phyloP scores from a whole-genome alignment of 2,888 invertebrate species.

The Caradrina clavipalpis region DNA sequence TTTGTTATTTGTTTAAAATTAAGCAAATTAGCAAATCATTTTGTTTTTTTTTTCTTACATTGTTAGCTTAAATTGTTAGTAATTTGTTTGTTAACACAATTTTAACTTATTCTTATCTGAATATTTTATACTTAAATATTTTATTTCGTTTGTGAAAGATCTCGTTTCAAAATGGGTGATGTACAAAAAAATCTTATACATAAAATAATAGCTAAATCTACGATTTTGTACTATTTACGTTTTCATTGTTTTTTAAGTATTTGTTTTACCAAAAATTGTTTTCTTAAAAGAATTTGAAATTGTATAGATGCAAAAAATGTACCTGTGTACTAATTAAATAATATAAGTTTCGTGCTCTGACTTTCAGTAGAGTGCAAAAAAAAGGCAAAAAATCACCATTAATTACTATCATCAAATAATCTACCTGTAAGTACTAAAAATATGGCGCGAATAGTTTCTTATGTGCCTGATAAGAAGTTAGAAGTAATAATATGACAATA shows the following conservation, averaged over 20 bases:
- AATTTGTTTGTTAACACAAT: background rate
- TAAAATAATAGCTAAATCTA: background rate
- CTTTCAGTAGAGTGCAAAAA: background rate
- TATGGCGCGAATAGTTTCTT: background rate
- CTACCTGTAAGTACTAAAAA: background rate
- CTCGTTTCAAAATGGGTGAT: slow-evolving; percentile 2
- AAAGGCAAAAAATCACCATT: background rate
- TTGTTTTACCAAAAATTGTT: background rate
- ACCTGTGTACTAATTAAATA: too few relatives aligned
- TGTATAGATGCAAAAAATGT: background rate
- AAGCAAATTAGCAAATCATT: slow-evolving; percentile 29
- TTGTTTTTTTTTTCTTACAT: background rate
- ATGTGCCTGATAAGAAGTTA: background rate
- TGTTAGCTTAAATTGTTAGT: slow-evolving; percentile 5
- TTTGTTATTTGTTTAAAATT: slow-evolving; percentile 13
- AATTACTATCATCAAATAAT: background rate
- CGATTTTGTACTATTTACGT: background rate
- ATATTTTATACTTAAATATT: slow-evolving; percentile 3
- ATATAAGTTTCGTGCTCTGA: too few relatives aligned
- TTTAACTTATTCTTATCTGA: background rate
- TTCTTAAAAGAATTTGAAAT: background rate
- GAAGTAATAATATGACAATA: too few relatives aligned
- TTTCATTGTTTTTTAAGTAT: background rate
- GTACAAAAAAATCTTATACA: background rate
- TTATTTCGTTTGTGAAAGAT: slow-evolving; percentile 4